Evolutionary conservation across 2,113 vertebrate genomes (phyloP).

Genomic region (Egretta garzetta): DNA sequence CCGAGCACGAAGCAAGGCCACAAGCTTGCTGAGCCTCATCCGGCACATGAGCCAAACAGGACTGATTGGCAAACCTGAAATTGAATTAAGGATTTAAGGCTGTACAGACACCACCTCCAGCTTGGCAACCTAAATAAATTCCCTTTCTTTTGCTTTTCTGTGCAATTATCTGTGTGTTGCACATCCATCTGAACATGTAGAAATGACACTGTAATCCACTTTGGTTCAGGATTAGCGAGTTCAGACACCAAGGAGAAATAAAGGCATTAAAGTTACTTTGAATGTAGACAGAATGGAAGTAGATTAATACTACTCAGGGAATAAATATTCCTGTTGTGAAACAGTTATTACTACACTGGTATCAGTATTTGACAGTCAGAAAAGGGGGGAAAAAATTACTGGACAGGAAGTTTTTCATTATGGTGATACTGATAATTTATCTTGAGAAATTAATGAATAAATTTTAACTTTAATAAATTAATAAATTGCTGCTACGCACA

Average conservation of each 20-base stretch:
- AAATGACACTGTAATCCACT: background rate
- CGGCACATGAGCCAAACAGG: background rate
- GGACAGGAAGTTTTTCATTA: background rate
- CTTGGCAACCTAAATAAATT: background rate
- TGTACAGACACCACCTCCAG: background rate
- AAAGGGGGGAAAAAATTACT: background rate
- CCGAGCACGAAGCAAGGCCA: background rate
- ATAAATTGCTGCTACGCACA: background rate
- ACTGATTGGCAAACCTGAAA: background rate
- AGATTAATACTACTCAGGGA: background rate
- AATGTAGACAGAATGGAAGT: background rate
- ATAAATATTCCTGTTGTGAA: conserved; percentile 3
- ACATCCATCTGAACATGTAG: background rate
- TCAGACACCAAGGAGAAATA: conserved; percentile 18
- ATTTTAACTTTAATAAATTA: background rate
- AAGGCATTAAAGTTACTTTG: background rate
- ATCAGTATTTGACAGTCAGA: background rate
- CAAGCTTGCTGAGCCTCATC: background rate
- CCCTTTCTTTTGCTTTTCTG: background rate
- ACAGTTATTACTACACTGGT: background rate
- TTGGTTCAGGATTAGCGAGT: background rate
- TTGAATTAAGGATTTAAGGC: conserved; percentile 14
- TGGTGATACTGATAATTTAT: background rate
- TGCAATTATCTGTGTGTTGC: background rate
- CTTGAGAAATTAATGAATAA: background rate